phyloP scores from a whole-genome alignment of 37 sponge, comb jelly and placozoan genomes.

The Cladorhizidae sp. region DNA sequence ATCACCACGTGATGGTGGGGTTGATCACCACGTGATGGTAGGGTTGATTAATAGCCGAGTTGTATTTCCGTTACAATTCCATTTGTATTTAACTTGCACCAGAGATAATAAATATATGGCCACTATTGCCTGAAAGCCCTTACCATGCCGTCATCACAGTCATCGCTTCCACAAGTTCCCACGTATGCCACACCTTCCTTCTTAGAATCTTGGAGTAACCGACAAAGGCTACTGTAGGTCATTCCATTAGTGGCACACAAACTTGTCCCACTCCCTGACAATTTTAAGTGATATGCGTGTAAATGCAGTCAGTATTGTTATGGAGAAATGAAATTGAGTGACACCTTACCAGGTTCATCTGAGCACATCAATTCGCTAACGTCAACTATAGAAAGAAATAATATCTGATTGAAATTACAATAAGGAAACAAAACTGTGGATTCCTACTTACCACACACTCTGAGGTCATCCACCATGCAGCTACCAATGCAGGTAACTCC shows the following conservation, averaged over 20 bases:
- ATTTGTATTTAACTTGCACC: no score
- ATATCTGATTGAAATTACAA: no score
- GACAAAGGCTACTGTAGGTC: slow-evolving; percentile 36
- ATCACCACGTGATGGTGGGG: no score
- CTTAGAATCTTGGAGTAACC: slow-evolving; percentile 27
- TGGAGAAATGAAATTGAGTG: no score
- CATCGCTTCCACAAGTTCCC: slow-evolving; percentile 21
- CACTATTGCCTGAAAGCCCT: no score
- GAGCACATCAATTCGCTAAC: neutral
- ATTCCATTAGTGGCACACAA: slow-evolving; percentile 52
- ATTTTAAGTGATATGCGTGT: neutral
- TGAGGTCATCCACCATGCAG: slow-evolving; percentile 35
- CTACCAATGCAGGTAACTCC: slow-evolving; percentile 31
- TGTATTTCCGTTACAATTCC: no score
- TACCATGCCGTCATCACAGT: slow-evolving; percentile 36
- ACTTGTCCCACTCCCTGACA: neutral
- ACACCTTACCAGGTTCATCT: neutral
- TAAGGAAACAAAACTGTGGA: no score
- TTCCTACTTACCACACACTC: slow-evolving; percentile 50
- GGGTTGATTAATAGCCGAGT: no score
- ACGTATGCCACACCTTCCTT: slow-evolving; percentile 32
- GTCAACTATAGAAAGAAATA: neutral
- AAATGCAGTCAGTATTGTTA: no score
- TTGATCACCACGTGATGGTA: no score
- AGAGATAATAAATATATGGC: no score